Evolutionary conservation across 1,140 invertebrate genomes (phyloP).

Genomic region (Subanguina moxae): DNA sequence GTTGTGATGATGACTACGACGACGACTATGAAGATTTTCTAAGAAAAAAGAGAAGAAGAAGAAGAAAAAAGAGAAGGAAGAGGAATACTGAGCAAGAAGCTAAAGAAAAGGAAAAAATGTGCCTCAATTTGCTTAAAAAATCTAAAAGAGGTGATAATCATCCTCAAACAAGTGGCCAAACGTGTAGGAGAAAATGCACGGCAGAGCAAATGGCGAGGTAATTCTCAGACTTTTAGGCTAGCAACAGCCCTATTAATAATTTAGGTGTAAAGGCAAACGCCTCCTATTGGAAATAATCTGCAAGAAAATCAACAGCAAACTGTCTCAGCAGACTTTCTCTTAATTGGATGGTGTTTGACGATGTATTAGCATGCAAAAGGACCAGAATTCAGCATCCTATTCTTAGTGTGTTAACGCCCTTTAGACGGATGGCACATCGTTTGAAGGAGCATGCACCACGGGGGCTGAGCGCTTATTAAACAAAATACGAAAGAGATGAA

Average conservation of each 20-base stretch:
- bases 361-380: too few species aligned
- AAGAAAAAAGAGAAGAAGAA: neutral
- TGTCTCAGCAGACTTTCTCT: too few species aligned
- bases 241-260: neutral
- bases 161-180: neutral
- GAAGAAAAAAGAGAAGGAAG: neutral
- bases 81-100: neutral
- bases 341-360: too few species aligned
- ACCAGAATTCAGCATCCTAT: too few species aligned
- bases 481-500: too few species aligned
- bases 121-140: neutral
- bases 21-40: constrained; percentile 6
- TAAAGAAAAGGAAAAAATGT: neutral
- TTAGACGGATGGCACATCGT: too few species aligned
- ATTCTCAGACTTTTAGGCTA: neutral
- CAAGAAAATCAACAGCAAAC: neutral
- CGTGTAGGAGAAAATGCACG: neutral
- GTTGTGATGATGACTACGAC: constrained; percentile 1
- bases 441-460: too few species aligned
- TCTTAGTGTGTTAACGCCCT: too few species aligned
- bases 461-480: too few species aligned
- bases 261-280: constrained; percentile 7
- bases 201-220: neutral
- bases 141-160: neutral
- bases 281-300: neutral